Conservation (phyloP, 2,113 vertebrate species). For the Oryzias celebensis region DNA sequence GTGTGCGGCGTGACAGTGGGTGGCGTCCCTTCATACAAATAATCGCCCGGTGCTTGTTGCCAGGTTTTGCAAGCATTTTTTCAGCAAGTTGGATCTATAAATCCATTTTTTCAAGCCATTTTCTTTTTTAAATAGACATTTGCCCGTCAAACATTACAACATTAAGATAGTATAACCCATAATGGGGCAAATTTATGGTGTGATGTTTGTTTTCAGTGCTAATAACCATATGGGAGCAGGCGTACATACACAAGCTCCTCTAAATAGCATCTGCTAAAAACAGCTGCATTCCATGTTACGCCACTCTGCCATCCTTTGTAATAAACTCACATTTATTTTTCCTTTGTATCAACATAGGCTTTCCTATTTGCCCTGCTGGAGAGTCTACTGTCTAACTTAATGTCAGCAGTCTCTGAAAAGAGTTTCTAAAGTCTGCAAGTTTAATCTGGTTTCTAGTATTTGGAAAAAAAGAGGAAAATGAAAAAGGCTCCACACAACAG, state of each 20-base stretch:
- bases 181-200: conserved; percentile 11
- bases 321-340: conserved; percentile 38
- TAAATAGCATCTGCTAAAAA: conserved; percentile 59
- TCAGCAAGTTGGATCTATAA: conserved; percentile 25
- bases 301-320: conserved; percentile 54
- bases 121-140: neutral
- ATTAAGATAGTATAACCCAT: conserved; percentile 5
- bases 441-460: too few relatives aligned
- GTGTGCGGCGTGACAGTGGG: conserved; percentile 82
- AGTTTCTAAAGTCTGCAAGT: too few relatives aligned
- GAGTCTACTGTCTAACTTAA: conserved; percentile 22
- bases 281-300: conserved; percentile 58
- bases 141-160: conserved; percentile 8
- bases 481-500: too few relatives aligned
- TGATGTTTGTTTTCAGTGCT: conserved; percentile 36
- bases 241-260: conserved; percentile 56
- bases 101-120: neutral
- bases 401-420: too few relatives aligned
- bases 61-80: conserved; percentile 64
- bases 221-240: conserved; percentile 61
- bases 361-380: conserved; percentile 56
- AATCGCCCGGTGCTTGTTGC: conserved; percentile 50
- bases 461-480: too few relatives aligned
- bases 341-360: conserved; percentile 21
- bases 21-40: conserved; percentile 69